Conservation (phyloP, 2,888 invertebrate species). For the Flexamia atlantica region DNA sequence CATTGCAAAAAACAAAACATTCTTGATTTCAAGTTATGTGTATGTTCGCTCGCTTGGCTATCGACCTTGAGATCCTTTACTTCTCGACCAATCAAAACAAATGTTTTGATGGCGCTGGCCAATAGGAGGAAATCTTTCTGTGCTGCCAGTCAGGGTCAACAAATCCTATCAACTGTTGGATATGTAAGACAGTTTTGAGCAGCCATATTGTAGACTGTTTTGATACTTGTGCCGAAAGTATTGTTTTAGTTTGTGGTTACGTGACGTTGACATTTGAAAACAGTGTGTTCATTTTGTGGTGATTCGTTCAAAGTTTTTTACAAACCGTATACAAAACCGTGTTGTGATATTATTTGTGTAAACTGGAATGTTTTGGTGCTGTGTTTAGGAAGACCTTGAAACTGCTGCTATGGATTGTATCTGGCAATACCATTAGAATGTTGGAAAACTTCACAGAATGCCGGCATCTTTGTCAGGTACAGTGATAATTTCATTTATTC, state of each 20-base stretch:
- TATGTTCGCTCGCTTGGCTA: conserved; percentile 63
- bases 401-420: conserved; percentile 62
- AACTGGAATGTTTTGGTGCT: conserved; percentile 61
- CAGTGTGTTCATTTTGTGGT: not conserved
- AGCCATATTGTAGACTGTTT: conserved; percentile 65
- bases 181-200: conserved; percentile 63
- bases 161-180: conserved; percentile 65
- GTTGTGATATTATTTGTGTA: conserved; percentile 34
- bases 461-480: conserved; percentile 61
- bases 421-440: conserved; percentile 62
- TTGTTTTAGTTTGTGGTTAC: conserved; percentile 20
- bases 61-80: conserved; percentile 64
- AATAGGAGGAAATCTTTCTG: conserved; percentile 63
- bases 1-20: conserved; percentile 14
- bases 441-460: conserved; percentile 61
- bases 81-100: conserved; percentile 63
- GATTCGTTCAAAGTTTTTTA: not conserved
- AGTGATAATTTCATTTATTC: not conserved
- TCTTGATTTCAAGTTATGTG: conserved; percentile 56
- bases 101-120: conserved; percentile 65
- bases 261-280: conserved; percentile 20
- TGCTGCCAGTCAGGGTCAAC: conserved; percentile 66
- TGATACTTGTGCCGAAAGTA: conserved; percentile 40
- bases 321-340: conserved; percentile 34
- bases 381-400: conserved; percentile 64